Base-by-base conservation (phyloP, 2,113 vertebrate genomes). In the Phasianus colchicus region DNA sequence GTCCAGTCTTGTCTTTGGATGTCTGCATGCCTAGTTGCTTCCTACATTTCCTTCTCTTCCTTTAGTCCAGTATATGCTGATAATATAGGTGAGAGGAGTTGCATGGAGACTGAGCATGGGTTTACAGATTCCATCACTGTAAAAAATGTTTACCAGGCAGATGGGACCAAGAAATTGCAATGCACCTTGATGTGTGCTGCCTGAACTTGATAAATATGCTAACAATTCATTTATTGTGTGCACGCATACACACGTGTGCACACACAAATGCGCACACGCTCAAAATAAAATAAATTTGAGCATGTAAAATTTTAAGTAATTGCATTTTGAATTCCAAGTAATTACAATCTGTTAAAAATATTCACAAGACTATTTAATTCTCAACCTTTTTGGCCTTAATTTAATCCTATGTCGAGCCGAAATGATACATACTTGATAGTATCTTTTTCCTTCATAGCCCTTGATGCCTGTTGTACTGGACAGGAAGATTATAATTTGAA, bases 251-350 rank as follows among this genome's bases (percentile, higher is more conserved):
- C 43, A 45, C 6, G 45, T 20, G 45, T 47, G 45, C 24, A 9
- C 25, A 55, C 4, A 61, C 30, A 52, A 27, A 14, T 29, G 25
- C 22, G 29, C 24, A 14, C 52, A 29, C 27, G 6, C 52, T 54
- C 52, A 54, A 29, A 29, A 54, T 54, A 29, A 29, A 27, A 29
- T 54, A 30, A 20, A 88, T 87, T n/a, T 57, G 63, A 95, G 43
- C 43, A 72, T 15, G 21, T 61, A 36, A 55, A 84, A 73, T 54
- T 87, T 55, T 61, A 24, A 4, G 2, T 73, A 79, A 75, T n/a
- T 87, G 15, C 57, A 7, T n/a, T 73, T 19, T 81, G 77, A 92
- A 63, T 90, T 92, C 70, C n/a, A 88, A 87, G 63, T 89, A 48
- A 64, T 87, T 87, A 52, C 7, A 83, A 11, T 69, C 19, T 50